Base-by-base conservation (phyloP, 2,888 invertebrate genomes). In the Drosophila basisetae region DNA sequence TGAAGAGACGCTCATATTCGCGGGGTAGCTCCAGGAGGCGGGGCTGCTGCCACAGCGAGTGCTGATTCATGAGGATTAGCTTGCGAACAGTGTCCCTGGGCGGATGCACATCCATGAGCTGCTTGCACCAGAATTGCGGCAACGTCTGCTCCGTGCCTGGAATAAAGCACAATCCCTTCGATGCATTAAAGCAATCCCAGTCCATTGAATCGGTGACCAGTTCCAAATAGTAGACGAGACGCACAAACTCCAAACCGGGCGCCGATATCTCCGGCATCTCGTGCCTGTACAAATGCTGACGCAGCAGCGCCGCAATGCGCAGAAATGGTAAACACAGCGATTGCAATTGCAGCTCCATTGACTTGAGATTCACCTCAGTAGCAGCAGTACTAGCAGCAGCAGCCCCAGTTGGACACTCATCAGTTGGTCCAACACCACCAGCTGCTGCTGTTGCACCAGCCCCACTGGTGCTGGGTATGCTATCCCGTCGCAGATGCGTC, bases 1-100 rank as follows among this genome's bases (percentile, higher is more conserved):
- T 96, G 93, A 98, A 98, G 76, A 98, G 95, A 88, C 96, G 96
- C 94, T 99, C 99, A 94, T 99, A 99, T 92, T 97, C 97, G 73
- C 96, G 95, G 62, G 99, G 99, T 93, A 99, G 94, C 76, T 95
- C 95, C 71, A 99, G 95, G 81, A 99, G 94, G 82, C 96, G 95
- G 28, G 99, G 99, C 88, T 95, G 95, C 87, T 95, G 95, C 97
- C 98, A 98, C 83, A 95, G 93, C 80, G 95, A 95, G 93, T 97
- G 97, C 92, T 97, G 96, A 90, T 96, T 95, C 61, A 95, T 94
- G 54, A 93, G 84, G 61, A 97, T 94, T 83, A 97, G 94, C 70
- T 95, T 95, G 10, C 96, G 94, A 25, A 93, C 91, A 43, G 92
- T 91, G 41, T 93, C 92, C 7, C 92, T 84, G 25, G 92, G 93